A percentile compares a stretch with the other conserved stretches of the same genome.
Evolutionary conservation across 2,797 vertebrate species (phyloP).

Genomic region (Oophaga sylvatica): DNA sequence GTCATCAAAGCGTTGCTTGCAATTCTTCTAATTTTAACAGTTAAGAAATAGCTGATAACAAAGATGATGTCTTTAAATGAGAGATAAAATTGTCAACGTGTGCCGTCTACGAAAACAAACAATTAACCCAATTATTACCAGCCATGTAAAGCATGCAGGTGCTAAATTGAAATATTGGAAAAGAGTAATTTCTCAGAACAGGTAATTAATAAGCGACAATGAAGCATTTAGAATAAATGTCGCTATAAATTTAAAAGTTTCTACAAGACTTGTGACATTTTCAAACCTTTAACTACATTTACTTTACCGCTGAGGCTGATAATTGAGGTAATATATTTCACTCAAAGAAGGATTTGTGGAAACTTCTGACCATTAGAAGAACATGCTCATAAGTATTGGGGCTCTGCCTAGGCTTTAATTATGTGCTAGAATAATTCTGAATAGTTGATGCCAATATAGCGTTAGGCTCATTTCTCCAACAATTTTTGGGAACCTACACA

Average conservation of each 20-base stretch:
- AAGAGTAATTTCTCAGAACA: neutral
- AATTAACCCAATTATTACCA: slow-evolving; percentile 50
- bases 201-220: neutral
- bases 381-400: neutral
- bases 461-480: neutral
- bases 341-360: neutral
- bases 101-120: slow-evolving; percentile 11
- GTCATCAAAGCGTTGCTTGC: slow-evolving; percentile 36
- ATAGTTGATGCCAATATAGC: neutral
- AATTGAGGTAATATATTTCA: slow-evolving; percentile 20
- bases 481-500: neutral
- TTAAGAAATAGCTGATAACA: slow-evolving; percentile 48
- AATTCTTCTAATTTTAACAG: slow-evolving; percentile 39
- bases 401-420: neutral
- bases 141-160: neutral
- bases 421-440: neutral
- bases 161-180: slow-evolving; percentile 15
- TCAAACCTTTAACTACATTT: neutral
- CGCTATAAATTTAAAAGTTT: neutral
- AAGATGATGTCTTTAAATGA: slow-evolving; percentile 44
- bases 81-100: slow-evolving; percentile 23
- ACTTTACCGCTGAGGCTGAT: neutral
- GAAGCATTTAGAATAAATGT: slow-evolving; percentile 12
- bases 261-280: slow-evolving; percentile 27
- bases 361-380: neutral